Evolutionary conservation across 2,113 vertebrate species (phyloP).

Genomic region (Fulica atra): DNA sequence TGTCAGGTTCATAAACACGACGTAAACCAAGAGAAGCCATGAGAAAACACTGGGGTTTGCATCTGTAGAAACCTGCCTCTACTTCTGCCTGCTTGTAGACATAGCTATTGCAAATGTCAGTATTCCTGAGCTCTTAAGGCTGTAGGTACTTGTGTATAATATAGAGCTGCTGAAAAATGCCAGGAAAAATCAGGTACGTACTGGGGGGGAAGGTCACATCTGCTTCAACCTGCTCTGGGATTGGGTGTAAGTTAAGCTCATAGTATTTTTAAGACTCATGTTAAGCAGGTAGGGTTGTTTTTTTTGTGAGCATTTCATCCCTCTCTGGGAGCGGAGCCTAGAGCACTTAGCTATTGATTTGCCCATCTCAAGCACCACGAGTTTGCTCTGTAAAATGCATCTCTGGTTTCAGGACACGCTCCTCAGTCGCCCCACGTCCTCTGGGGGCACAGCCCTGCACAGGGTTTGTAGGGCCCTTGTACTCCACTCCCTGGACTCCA

Average conservation of each 20-base stretch:
- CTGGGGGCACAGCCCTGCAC: neutral
- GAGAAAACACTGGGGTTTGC: constrained; percentile 36
- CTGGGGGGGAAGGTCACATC: neutral
- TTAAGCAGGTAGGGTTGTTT: neutral
- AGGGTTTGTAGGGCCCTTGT: neutral
- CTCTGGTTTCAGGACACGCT: neutral
- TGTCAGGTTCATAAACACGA: neutral
- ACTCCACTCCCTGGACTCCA: neutral
- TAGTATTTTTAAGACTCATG: neutral
- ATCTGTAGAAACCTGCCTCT: constrained; percentile 58
- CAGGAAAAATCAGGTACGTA: constrained; percentile 28
- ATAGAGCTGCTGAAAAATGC: constrained; percentile 46
- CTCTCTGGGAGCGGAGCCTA: neutral
- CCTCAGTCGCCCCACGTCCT: neutral
- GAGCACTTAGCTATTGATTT: neutral
- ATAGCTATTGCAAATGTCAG: constrained; percentile 67
- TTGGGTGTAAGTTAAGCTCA: neutral
- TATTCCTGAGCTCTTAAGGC: constrained; percentile 67
- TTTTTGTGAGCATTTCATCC: constrained; percentile 3
- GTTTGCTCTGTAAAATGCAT: neutral
- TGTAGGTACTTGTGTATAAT: constrained; percentile 13
- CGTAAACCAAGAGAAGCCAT: constrained; percentile 14
- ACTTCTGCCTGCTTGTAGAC: constrained; percentile 71
- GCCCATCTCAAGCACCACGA: neutral
- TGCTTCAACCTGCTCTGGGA: constrained; percentile 27